phyloP scores from a whole-genome alignment of 1,140 invertebrate genomes.

The Oreohelix idahoensis region DNA sequence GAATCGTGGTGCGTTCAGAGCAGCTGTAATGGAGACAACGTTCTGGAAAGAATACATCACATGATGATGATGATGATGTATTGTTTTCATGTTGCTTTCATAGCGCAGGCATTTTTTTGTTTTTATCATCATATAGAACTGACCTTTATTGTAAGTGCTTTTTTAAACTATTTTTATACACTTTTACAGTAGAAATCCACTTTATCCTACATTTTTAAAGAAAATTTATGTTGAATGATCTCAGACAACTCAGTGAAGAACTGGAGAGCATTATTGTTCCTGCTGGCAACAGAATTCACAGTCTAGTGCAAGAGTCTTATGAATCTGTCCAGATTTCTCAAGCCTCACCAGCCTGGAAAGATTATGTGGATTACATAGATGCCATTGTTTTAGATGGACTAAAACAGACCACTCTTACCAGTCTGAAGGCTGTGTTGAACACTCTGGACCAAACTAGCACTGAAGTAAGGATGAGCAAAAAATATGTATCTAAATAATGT shows the following conservation, averaged over 20 bases:
- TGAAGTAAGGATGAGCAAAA: not conserved
- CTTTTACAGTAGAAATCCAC: no score
- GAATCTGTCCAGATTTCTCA: conserved; percentile 73
- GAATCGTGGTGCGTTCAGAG: no score
- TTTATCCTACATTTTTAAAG: no score
- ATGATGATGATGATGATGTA: no score
- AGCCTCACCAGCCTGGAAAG: conserved; percentile 82
- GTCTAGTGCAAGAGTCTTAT: conserved; percentile 63
- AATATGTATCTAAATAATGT: no score
- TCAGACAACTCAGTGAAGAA: conserved; percentile 66
- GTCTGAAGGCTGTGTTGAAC: conserved; percentile 69
- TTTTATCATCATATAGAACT: no score
- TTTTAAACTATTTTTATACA: no score
- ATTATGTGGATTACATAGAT: conserved; percentile 90
- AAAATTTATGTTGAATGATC: not conserved
- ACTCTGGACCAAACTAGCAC: conserved; percentile 67
- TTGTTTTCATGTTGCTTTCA: no score
- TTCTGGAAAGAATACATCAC: no score
- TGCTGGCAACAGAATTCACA: conserved; percentile 67
- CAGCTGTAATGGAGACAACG: no score
- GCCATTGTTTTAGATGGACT: conserved; percentile 86
- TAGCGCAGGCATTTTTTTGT: no score
- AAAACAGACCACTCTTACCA: conserved; percentile 68
- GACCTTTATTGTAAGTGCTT: no score
- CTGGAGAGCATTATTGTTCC: conserved; percentile 66